phyloP scores from a whole-genome alignment of 2,113 vertebrate genomes.

The Colius striatus region DNA sequence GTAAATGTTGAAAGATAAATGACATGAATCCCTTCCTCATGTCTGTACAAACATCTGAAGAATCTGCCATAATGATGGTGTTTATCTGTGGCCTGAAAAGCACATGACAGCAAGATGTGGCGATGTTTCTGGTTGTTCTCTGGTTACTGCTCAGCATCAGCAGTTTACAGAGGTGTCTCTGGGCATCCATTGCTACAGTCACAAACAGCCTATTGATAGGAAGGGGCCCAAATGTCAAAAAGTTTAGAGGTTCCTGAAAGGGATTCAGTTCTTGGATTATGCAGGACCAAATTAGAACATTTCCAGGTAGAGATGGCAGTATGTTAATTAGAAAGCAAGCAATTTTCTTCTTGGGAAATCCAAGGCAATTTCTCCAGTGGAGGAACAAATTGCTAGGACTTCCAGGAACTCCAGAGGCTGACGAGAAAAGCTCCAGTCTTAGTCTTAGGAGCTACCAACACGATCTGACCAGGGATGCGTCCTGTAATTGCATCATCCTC shows the following conservation, averaged over 20 bases:
- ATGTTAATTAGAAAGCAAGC: neutral
- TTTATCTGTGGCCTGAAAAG: conserved; percentile 12
- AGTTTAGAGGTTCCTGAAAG: neutral
- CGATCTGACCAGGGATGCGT: neutral
- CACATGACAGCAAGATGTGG: neutral
- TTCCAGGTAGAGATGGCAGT: neutral
- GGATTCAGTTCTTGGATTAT: neutral
- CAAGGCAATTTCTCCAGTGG: neutral
- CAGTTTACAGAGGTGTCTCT: neutral
- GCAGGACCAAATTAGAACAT: neutral
- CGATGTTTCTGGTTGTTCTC: neutral
- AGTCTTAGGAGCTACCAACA: neutral
- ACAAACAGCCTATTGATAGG: neutral
- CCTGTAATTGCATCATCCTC: neutral
- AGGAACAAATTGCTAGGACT: neutral
- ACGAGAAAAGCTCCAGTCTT: neutral
- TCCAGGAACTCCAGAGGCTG: neutral
- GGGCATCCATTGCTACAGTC: neutral
- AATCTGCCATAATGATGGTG: neutral
- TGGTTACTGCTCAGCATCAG: neutral
- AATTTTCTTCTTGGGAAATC: neutral
- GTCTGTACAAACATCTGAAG: conserved; percentile 29
- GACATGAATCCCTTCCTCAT: neutral
- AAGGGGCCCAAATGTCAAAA: neutral
- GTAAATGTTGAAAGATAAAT: conserved; percentile 57